phyloP scores from a whole-genome alignment of 2,888 invertebrate genomes.

The Drosophila monieri region DNA sequence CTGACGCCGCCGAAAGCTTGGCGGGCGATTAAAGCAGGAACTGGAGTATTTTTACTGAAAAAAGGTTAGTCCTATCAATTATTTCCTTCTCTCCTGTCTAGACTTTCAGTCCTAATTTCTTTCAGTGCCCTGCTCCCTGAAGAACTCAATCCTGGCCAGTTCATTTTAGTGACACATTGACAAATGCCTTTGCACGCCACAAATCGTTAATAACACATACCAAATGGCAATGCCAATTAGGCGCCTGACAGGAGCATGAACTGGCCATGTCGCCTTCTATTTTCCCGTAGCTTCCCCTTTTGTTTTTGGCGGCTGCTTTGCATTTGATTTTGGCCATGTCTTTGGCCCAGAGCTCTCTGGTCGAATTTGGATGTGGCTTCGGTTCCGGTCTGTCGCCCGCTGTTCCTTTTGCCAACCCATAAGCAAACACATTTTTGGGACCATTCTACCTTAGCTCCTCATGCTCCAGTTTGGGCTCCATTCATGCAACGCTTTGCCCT shows the following conservation, averaged over 20 bases:
- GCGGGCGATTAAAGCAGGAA: slow-evolving; percentile 25
- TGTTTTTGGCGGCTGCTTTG: slow-evolving; percentile 38
- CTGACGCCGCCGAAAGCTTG: slow-evolving; percentile 55
- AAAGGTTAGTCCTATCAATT: neutral
- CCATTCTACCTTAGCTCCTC: slow-evolving; percentile 45
- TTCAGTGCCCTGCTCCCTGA: neutral
- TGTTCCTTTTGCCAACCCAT: slow-evolving; percentile 14
- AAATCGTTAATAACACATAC: slow-evolving; percentile 71
- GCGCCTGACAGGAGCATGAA: slow-evolving; percentile 46
- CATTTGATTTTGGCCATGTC: slow-evolving; percentile 44
- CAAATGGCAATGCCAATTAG: slow-evolving; percentile 71
- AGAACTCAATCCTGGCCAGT: slow-evolving; percentile 35
- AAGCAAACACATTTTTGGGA: slow-evolving; percentile 44
- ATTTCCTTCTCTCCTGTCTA: no score
- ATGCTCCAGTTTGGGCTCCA: slow-evolving; percentile 59
- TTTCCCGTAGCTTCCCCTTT: slow-evolving; percentile 4
- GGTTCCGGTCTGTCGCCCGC: slow-evolving; percentile 41
- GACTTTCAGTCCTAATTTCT: neutral
- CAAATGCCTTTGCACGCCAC: slow-evolving; percentile 71
- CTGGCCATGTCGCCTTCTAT: slow-evolving; percentile 3
- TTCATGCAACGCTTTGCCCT: slow-evolving; percentile 47
- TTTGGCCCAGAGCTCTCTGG: slow-evolving; percentile 12
- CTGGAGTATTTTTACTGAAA: neutral
- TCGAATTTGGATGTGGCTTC: slow-evolving; percentile 13
- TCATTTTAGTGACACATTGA: slow-evolving; percentile 73